phyloP scores from a whole-genome alignment of 1,140 invertebrate species.

The Eupristina koningsbergeri region DNA sequence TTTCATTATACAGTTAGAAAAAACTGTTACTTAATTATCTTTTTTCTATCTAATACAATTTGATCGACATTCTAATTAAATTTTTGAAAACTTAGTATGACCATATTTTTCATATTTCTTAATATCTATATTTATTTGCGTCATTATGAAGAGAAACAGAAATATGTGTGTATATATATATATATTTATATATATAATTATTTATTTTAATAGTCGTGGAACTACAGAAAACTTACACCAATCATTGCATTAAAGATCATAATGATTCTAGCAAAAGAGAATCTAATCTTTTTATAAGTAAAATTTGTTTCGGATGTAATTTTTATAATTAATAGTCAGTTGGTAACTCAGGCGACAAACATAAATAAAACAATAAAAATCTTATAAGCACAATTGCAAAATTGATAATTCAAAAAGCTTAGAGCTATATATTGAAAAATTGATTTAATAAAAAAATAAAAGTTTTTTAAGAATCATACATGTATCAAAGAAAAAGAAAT shows the following conservation, averaged over 20 bases:
- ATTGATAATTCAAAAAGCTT: neutral
- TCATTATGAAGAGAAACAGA: no score
- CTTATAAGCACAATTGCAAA: neutral
- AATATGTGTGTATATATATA: no score
- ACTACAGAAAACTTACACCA: neutral
- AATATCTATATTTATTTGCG: no score
- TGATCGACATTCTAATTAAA: no score
- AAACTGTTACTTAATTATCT: neutral
- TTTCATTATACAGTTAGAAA: neutral
- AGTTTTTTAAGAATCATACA: no score
- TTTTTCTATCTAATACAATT: no score
- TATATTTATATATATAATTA: neutral
- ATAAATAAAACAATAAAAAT: neutral
- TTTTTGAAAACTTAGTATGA: no score
- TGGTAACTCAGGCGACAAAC: neutral
- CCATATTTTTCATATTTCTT: no score
- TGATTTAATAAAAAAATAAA: neutral
- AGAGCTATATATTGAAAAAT: neutral
- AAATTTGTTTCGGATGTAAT: neutral
- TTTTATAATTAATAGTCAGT: neutral
- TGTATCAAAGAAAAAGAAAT: conserved; percentile 1
- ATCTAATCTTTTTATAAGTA: neutral
- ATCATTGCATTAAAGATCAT: neutral
- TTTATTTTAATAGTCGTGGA: neutral
- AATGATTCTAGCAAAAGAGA: neutral